Evolutionary conservation across 2,797 vertebrate genomes (phyloP).

Genomic region (Diglossa cyanea): DNA sequence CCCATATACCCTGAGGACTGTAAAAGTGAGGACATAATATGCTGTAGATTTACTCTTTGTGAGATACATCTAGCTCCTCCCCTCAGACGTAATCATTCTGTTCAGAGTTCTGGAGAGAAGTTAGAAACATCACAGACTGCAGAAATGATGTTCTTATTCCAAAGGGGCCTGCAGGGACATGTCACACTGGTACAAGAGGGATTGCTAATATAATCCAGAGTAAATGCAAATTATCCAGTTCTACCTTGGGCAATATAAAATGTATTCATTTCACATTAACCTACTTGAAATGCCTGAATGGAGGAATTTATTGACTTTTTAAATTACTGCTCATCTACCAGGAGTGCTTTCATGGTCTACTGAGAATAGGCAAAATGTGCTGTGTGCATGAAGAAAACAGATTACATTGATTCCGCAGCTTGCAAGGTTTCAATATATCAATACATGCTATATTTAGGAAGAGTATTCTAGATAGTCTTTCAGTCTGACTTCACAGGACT

Average conservation of each 20-base stretch:
- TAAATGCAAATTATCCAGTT: neutral
- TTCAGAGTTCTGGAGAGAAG: neutral
- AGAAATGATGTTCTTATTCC: neutral
- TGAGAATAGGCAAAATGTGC: neutral
- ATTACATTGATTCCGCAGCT: neutral
- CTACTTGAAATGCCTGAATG: neutral
- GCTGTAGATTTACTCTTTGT: neutral
- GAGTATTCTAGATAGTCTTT: neutral
- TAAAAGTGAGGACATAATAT: neutral
- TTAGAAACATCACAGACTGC: neutral
- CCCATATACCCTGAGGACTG: neutral
- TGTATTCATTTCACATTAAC: neutral
- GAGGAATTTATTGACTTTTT: slow-evolving; percentile 9
- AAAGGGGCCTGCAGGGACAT: neutral
- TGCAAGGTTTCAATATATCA: neutral
- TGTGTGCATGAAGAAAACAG: neutral
- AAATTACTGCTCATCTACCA: neutral
- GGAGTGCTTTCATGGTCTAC: neutral
- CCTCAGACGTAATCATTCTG: neutral
- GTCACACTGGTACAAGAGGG: neutral
- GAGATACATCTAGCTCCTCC: neutral
- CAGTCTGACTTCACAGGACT: neutral
- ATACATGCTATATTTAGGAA: neutral
- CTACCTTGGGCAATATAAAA: neutral
- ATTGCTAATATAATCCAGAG: neutral